Conservation (phyloP, 2,888 invertebrate genomes). For the Zele albiditarsus region DNA sequence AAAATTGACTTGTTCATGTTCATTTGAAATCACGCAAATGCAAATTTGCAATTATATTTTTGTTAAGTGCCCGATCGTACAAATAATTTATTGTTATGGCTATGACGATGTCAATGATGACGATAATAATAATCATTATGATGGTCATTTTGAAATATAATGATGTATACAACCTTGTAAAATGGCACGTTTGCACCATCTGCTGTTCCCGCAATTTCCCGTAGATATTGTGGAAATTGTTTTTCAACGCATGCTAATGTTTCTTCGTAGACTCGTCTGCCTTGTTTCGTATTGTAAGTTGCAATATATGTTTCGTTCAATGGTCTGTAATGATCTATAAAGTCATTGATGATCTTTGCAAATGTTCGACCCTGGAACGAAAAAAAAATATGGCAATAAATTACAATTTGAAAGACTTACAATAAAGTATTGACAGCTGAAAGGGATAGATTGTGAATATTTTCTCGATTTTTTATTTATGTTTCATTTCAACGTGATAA, state of each 20-base stretch:
- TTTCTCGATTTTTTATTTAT: not conserved
- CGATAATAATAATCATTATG: no score
- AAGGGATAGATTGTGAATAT: not conserved
- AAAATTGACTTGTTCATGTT: not conserved
- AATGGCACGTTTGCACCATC: conserved; percentile 90
- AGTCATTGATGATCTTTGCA: conserved; percentile 82
- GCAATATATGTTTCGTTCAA: conserved; percentile 82
- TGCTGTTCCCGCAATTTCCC: conserved; percentile 89
- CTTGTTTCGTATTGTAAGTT: conserved; percentile 82
- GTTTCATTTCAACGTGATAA: not conserved
- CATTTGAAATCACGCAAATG: not conserved
- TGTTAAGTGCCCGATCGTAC: not conserved
- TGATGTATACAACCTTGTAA: conserved; percentile 78
- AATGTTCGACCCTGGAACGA: conserved; percentile 85
- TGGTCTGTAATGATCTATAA: conserved; percentile 76
- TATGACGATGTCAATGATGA: no score
- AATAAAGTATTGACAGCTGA: not conserved
- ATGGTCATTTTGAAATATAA: no score
- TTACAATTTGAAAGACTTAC: not conserved
- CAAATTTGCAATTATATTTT: not conserved
- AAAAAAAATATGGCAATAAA: not conserved
- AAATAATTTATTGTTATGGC: no score
- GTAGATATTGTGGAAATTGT: conserved; percentile 87
- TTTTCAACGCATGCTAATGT: conserved; percentile 81
- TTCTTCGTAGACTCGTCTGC: conserved; percentile 82